Evolutionary conservation across 2,113 vertebrate species (phyloP).

Genomic region (Cichladusa arquata): DNA sequence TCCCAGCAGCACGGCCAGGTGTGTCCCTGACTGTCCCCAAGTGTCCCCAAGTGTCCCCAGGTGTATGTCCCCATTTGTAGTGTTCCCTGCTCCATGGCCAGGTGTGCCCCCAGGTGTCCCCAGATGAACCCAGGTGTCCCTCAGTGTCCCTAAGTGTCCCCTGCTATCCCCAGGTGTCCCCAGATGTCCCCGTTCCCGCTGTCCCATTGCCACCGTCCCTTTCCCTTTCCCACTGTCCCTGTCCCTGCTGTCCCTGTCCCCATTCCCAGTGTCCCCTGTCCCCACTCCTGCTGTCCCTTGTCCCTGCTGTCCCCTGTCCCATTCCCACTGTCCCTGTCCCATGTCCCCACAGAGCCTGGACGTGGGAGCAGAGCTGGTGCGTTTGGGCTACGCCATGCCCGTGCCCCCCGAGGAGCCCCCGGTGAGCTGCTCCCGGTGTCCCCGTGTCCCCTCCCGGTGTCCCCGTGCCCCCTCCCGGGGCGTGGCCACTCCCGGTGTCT

Average conservation of each 20-base stretch:
- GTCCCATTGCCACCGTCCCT: too few relatives aligned
- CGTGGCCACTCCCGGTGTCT: too few relatives aligned
- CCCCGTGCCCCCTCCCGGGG: too few relatives aligned
- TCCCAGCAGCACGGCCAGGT: constrained; percentile 55
- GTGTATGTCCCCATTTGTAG: too few relatives aligned
- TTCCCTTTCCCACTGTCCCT: too few relatives aligned
- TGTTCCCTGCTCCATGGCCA: too few relatives aligned
- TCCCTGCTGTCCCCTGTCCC: neutral
- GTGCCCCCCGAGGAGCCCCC: constrained; percentile 19
- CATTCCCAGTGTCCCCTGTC: too few relatives aligned
- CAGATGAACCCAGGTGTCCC: too few relatives aligned
- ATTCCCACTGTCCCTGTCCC: too few relatives aligned
- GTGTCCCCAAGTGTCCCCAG: neutral
- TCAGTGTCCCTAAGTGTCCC: too few relatives aligned
- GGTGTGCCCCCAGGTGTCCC: too few relatives aligned
- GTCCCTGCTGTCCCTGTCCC: neutral
- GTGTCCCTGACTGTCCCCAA: neutral
- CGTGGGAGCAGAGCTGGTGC: constrained; percentile 82
- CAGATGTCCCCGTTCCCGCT: neutral
- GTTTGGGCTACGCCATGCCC: constrained; percentile 75
- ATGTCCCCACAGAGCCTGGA: constrained; percentile 73
- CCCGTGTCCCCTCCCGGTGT: neutral
- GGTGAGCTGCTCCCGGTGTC: neutral
- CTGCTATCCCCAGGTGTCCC: neutral
- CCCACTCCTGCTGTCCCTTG: too few relatives aligned